Conservation (phyloP, 2,888 invertebrate genomes). For the Megamerina dolium region DNA sequence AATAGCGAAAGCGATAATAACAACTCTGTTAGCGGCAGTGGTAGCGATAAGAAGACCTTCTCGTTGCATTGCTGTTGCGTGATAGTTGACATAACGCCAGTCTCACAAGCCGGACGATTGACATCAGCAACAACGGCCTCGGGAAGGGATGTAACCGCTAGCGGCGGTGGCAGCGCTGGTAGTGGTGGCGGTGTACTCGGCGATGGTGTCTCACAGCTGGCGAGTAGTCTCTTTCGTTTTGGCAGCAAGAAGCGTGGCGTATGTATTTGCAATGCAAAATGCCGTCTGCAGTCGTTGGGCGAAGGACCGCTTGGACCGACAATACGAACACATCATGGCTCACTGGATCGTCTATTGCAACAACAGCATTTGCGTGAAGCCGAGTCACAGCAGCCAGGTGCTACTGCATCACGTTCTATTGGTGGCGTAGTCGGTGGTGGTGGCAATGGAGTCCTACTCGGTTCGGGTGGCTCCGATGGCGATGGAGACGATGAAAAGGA, state of each 20-base stretch:
- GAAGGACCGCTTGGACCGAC: conserved; percentile 38
- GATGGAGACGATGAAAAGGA: conserved; percentile 33
- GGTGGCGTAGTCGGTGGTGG: conserved; percentile 37
- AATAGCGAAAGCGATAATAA: conserved; percentile 47
- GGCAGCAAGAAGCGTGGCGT: conserved; percentile 46
- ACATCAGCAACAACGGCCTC: conserved; percentile 50
- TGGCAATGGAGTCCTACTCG: conserved; percentile 29
- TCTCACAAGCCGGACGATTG: conserved; percentile 48
- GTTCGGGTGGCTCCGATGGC: conserved; percentile 34
- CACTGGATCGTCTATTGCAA: conserved; percentile 44
- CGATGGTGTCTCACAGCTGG: conserved; percentile 43
- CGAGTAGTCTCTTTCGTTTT: conserved; percentile 47
- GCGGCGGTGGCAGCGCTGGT: conserved; percentile 32
- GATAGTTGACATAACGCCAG: conserved; percentile 52
- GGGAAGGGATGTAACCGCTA: conserved; percentile 49
- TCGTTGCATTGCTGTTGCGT: conserved; percentile 52
- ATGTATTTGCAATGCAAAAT: conserved; percentile 48
- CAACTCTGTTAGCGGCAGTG: conserved; percentile 42
- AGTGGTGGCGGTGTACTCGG: conserved; percentile 41
- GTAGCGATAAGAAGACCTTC: conserved; percentile 49
- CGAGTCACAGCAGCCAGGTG: conserved; percentile 13
- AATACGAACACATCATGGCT: conserved; percentile 46
- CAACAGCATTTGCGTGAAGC: conserved; percentile 32
- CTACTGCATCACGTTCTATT: conserved; percentile 33
- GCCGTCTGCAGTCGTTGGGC: conserved; percentile 41